phyloP scores from a whole-genome alignment of 2,888 invertebrate genomes.

The Drosophila quinaria region DNA sequence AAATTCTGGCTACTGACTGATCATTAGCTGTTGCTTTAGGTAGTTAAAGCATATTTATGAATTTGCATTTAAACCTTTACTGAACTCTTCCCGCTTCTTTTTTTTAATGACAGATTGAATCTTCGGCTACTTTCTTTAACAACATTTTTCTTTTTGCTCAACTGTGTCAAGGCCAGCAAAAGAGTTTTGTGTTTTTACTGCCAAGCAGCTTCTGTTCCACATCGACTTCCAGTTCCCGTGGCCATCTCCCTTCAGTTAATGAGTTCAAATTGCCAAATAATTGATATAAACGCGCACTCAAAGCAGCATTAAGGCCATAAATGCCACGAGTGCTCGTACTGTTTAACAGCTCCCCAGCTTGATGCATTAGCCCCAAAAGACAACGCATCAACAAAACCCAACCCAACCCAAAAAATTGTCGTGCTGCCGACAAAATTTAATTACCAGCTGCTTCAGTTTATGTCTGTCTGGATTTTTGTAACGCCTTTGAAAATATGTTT shows the following conservation, averaged over 20 bases:
- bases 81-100: constrained; percentile 27
- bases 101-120: constrained; percentile 31
- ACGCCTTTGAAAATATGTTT: constrained; percentile 46
- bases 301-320: constrained; percentile 46
- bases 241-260: constrained; percentile 43
- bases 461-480: constrained; percentile 39
- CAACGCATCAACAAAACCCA: constrained; percentile 7
- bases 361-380: constrained; percentile 38
- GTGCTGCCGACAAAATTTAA: constrained; percentile 36
- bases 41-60: constrained; percentile 5
- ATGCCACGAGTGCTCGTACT: constrained; percentile 8
- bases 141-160: constrained; percentile 21
- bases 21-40: constrained; percentile 31
- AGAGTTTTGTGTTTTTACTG: constrained; percentile 33
- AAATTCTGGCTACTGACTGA: constrained; percentile 7
- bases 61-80: constrained; percentile 18
- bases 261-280: constrained; percentile 70
- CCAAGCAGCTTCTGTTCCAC: constrained; percentile 18
- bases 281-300: constrained; percentile 63
- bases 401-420: constrained; percentile 36
- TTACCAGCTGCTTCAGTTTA: constrained; percentile 40
- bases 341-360: constrained; percentile 23
- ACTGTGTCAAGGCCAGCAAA: constrained; percentile 70
- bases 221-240: constrained; percentile 30
- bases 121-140: background rate